These are phyloP conservation scores for Catajapyx aquilonaris DNA, from an alignment of 1,140 invertebrate species.

Conservation along the genomic window DNA sequence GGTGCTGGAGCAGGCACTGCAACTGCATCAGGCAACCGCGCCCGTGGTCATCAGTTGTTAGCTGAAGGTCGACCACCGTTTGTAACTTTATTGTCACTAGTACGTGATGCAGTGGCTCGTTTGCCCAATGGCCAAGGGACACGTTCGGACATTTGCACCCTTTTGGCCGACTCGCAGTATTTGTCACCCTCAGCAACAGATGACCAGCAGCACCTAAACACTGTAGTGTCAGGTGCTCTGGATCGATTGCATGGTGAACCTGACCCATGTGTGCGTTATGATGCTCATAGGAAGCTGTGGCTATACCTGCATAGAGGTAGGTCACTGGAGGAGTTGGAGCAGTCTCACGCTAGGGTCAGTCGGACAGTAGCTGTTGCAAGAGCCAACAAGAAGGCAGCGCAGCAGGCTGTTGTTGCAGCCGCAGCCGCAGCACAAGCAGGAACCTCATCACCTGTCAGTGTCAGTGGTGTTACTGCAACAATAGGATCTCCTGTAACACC, in stretches of 20 bases:
- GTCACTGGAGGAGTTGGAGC: conserved; percentile 53
- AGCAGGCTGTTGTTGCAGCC: no score
- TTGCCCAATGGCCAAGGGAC: conserved; percentile 88
- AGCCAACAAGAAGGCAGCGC: no score
- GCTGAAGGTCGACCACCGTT: conserved; percentile 67
- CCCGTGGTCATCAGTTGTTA: conserved; percentile 63
- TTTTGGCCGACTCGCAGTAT: conserved; percentile 67
- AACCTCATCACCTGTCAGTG: no score
- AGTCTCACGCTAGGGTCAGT: no score
- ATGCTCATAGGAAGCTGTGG: conserved; percentile 72
- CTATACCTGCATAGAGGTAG: conserved; percentile 65
- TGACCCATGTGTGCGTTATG: conserved; percentile 79
- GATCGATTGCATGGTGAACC: conserved; percentile 71
- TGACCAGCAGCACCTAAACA: conserved; percentile 38
- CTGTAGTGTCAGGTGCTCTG: conserved; percentile 69
- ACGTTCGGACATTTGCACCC: conserved; percentile 63
- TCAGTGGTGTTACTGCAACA: no score
- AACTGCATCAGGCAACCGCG: no score
- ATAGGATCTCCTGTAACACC: no score
- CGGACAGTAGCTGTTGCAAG: no score
- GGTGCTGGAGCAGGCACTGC: no score
- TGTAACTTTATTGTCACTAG: no score
- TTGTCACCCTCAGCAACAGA: conserved; percentile 47
- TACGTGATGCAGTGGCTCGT: conserved; percentile 76
- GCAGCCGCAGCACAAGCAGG: no score